phyloP scores from a whole-genome alignment of 1,140 invertebrate species.

The Epicauta chinensis region DNA sequence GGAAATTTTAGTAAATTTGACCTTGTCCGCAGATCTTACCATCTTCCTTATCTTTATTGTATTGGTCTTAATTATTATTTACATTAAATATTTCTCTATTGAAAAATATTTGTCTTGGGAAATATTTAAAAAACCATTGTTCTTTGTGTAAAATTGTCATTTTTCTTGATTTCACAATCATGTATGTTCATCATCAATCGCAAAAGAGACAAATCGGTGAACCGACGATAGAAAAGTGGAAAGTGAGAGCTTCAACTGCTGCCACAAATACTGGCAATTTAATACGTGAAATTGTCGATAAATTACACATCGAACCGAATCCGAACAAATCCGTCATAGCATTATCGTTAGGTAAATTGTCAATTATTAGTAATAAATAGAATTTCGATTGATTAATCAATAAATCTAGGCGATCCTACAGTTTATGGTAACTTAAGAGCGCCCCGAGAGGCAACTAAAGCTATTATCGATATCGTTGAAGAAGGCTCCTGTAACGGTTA shows the following conservation, averaged over 20 bases:
- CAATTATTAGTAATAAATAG: background rate
- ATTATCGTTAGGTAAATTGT: slow-evolving; percentile 83
- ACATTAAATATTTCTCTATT: too few relatives aligned
- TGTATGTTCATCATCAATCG: slow-evolving; percentile 27
- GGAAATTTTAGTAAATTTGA: too few relatives aligned
- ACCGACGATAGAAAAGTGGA: slow-evolving; percentile 50
- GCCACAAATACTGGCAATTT: slow-evolving; percentile 89
- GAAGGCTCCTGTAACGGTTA: slow-evolving; percentile 83
- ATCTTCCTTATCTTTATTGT: too few relatives aligned
- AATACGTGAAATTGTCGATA: slow-evolving; percentile 89
- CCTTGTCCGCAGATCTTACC: too few relatives aligned
- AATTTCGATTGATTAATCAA: background rate
- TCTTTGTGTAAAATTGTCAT: too few relatives aligned
- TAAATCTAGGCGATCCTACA: slow-evolving; percentile 83
- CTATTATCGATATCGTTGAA: slow-evolving; percentile 68
- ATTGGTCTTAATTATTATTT: too few relatives aligned
- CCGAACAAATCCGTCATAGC: slow-evolving; percentile 90
- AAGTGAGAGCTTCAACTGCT: slow-evolving; percentile 70
- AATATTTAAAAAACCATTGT: too few relatives aligned
- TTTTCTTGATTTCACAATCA: slow-evolving; percentile 13
- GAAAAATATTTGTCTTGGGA: too few relatives aligned
- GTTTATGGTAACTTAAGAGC: slow-evolving; percentile 89
- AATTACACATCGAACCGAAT: slow-evolving; percentile 84
- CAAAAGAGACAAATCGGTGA: slow-evolving; percentile 15
- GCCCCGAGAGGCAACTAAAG: slow-evolving; percentile 72